A percentile compares a stretch with the other conserved stretches of the same genome.
Evolutionary conservation across 2,888 invertebrate species (phyloP).

Genomic region (Magallana nippona): DNA sequence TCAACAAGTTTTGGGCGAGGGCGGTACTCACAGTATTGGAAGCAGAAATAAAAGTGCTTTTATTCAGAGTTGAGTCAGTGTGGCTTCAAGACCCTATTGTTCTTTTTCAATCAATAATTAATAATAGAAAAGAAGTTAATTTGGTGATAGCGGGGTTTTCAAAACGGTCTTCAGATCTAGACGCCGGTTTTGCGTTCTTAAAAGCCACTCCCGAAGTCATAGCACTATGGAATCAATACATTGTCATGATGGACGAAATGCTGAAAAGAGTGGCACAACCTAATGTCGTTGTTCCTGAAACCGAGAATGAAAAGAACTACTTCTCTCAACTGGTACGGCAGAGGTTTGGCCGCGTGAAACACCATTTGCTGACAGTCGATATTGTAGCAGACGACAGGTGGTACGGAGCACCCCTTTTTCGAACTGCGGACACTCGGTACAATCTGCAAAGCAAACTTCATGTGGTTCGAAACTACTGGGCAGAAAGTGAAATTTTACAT

Average conservation of each 20-base stretch:
- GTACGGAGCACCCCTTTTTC: conserved; percentile 22
- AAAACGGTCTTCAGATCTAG: background rate
- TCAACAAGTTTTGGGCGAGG: background rate
- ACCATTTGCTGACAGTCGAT: background rate
- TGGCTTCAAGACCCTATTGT: conserved; percentile 11
- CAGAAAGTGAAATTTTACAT: background rate
- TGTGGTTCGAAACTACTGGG: conserved; percentile 23
- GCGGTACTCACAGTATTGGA: background rate
- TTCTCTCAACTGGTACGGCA: conserved; percentile 23
- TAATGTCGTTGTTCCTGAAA: background rate
- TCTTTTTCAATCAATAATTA: conserved; percentile 13
- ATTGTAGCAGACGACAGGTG: conserved; percentile 15
- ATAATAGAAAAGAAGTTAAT: background rate
- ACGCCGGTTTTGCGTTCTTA: background rate
- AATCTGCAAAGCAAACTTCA: conserved; percentile 8
- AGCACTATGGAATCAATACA: background rate
- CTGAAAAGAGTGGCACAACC: background rate
- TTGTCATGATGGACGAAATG: conserved; percentile 18
- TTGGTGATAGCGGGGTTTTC: background rate
- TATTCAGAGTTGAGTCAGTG: conserved; percentile 17
- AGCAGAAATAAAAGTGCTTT: background rate
- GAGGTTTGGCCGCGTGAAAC: conserved; percentile 21
- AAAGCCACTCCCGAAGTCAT: background rate
- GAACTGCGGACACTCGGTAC: background rate
- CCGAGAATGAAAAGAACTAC: conserved; percentile 12